Conservation (phyloP, 2,113 vertebrate genomes). For the Burhinus oedicnemus region DNA sequence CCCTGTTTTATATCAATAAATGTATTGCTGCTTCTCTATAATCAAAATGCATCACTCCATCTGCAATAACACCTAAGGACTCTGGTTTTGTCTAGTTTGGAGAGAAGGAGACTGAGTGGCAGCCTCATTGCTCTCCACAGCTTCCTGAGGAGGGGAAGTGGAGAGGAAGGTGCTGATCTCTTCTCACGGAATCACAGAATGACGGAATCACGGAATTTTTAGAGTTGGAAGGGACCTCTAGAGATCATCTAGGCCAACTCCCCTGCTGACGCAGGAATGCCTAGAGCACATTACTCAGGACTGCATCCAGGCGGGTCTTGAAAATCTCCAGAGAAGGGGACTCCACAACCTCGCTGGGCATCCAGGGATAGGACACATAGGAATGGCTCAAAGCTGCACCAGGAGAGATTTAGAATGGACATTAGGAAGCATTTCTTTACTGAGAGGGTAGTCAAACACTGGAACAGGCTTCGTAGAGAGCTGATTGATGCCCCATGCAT, state of each 20-base stretch:
- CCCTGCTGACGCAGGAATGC: no score
- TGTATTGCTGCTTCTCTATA: background rate
- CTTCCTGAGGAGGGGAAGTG: no score
- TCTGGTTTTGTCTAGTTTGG: background rate
- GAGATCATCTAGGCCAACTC: no score
- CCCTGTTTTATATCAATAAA: background rate
- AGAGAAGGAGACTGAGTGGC: background rate
- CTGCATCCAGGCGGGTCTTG: no score
- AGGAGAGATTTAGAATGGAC: background rate
- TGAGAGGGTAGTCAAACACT: background rate
- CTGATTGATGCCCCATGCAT: background rate
- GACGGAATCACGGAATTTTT: no score
- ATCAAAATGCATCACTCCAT: background rate
- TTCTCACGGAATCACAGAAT: no score
- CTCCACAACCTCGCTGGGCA: no score
- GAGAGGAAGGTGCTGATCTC: no score
- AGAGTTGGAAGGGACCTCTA: no score
- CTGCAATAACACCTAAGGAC: background rate
- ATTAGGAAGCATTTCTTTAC: background rate
- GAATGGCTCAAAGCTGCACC: background rate
- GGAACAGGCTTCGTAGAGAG: background rate
- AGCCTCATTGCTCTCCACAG: no score
- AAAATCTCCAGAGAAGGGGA: no score
- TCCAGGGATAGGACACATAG: background rate
- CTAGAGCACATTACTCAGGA: no score